Percentiles rank a stretch among this genome's conserved stretches.
Evolutionary conservation across 2,113 vertebrate species (phyloP).

Genomic region (Syrrhaptes paradoxus): DNA sequence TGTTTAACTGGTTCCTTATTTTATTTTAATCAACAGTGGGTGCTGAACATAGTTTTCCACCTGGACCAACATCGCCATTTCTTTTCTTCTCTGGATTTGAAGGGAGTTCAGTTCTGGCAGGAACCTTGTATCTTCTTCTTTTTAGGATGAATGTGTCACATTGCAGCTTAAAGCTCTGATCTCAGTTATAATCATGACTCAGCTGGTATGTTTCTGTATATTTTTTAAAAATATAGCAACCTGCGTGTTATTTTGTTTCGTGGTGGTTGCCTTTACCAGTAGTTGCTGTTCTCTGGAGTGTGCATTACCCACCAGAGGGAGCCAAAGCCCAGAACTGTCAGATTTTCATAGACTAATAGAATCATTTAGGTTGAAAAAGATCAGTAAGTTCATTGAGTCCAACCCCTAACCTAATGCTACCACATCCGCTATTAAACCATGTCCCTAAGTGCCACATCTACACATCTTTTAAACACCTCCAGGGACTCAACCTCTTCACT

Average conservation of each 20-base stretch:
- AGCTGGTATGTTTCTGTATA: not conserved
- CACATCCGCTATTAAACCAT: not conserved
- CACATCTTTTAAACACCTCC: not conserved
- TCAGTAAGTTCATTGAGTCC: not conserved
- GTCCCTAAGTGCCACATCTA: not conserved
- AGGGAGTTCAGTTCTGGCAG: not conserved
- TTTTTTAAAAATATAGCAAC: not conserved
- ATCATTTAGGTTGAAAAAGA: not conserved
- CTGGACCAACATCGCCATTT: not conserved
- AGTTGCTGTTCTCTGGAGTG: not conserved
- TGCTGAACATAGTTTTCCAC: not conserved
- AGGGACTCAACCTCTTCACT: not conserved
- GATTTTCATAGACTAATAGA: not conserved
- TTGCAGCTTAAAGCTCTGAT: not conserved
- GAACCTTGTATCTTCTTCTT: not conserved
- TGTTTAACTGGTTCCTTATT: not conserved
- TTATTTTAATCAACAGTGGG: not conserved
- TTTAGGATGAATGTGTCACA: not conserved
- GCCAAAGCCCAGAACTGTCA: not conserved
- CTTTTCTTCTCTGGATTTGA: not conserved
- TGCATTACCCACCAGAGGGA: slow-evolving; percentile 46
- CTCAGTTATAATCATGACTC: not conserved
- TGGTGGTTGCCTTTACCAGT: not conserved
- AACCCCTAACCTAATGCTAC: not conserved
- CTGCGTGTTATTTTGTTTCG: not conserved